Evolutionary conservation across 2,113 vertebrate genomes (phyloP).

Genomic region (Lipotes vexillifer): DNA sequence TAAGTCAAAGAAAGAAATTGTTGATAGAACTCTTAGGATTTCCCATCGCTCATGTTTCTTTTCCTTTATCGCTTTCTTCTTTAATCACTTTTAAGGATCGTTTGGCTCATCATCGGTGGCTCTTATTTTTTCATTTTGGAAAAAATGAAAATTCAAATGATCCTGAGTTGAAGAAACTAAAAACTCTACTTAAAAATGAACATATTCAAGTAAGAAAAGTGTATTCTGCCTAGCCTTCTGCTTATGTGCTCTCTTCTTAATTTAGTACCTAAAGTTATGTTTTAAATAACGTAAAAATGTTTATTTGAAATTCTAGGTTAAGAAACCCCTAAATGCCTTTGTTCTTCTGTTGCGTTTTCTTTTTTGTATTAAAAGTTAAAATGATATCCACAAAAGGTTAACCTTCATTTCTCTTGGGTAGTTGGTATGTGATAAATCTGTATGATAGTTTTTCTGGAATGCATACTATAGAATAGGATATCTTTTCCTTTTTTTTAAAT

Average conservation of each 20-base stretch:
- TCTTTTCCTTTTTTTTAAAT: neutral
- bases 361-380: neutral
- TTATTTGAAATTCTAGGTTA: neutral
- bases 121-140: conserved; percentile 93
- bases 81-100: conserved; percentile 80
- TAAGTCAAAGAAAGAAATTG: neutral
- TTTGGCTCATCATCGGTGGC: conserved; percentile 93
- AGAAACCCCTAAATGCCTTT: neutral
- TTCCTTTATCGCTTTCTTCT: neutral
- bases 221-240: neutral
- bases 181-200: conserved; percentile 87
- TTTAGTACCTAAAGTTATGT: neutral
- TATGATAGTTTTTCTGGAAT: neutral
- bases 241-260: neutral
- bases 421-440: neutral
- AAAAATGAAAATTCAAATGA: conserved; percentile 75
- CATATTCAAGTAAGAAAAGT: conserved; percentile 91
- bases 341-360: neutral
- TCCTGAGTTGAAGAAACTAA: conserved; percentile 94
- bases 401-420: neutral
- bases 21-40: neutral
- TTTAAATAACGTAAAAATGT: conserved; percentile 25
- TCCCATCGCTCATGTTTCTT: neutral
- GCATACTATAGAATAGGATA: neutral
- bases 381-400: neutral